Conservation (phyloP, 2,113 vertebrate genomes). For the Hippopotamus amphibius region DNA sequence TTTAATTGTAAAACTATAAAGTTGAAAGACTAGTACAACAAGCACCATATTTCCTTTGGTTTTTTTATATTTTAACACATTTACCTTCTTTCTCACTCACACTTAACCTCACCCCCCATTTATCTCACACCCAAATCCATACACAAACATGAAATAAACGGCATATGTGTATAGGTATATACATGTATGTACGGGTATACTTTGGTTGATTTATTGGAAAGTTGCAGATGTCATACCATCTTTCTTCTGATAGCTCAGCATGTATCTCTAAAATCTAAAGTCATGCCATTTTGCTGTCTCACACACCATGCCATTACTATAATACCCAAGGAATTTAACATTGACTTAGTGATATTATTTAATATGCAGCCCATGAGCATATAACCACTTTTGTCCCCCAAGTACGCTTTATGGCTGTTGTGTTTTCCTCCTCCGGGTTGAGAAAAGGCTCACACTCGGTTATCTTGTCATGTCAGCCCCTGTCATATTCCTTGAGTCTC, state of each 20-base stretch:
- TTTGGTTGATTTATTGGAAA: background rate
- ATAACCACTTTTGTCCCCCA: fast-evolving
- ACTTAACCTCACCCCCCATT: fast-evolving
- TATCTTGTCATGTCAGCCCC: background rate
- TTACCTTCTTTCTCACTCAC: background rate
- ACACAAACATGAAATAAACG: background rate
- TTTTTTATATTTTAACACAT: background rate
- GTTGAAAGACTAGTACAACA: background rate
- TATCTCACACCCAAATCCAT: fast-evolving
- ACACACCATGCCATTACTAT: fast-evolving
- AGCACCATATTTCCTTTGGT: fast-evolving
- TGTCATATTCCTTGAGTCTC: background rate
- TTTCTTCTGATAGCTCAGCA: background rate
- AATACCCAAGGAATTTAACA: too few relatives aligned
- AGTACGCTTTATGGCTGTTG: background rate
- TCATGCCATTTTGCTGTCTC: background rate
- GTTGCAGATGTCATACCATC: background rate
- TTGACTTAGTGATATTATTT: background rate
- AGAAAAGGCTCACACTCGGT: background rate
- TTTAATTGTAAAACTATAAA: background rate
- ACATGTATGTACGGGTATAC: fast-evolving
- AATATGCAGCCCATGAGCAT: too few relatives aligned
- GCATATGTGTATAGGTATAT: background rate
- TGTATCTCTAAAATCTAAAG: background rate
- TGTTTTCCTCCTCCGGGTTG: background rate